Evolutionary conservation across 2,797 vertebrate species (phyloP), one percentile per base, ranked within the genome.

Genomic region (Varecia variegata): DNA sequence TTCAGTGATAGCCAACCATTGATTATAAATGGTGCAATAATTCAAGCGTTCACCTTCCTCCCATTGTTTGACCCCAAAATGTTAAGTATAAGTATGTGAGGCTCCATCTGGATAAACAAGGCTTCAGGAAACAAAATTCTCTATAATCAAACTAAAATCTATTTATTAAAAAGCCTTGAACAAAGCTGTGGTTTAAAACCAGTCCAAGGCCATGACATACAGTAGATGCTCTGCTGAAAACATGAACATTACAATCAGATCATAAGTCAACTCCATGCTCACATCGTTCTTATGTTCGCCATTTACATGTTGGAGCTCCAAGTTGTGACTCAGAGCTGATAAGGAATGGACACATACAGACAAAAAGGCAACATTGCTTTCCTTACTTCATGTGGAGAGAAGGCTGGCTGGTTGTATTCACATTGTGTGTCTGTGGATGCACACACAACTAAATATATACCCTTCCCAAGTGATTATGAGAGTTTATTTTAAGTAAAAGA

Each of bases 111-210:
- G 95, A 95, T 92, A 98, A 98, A 97, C 94, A 97, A 97, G 56
- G 96, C 93, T 97, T 96, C 83, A 97, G 86, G 95, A 98, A 98
- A 97, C 93, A 98, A 94, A 97, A 96, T 81, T 96, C 83, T 87
- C 97, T 25, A 56, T 96, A 76, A 79, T 98, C 95, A 98, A 97
- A 93, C 77, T 68, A 96, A 95, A 97, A 94, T 94, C 91, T 98
- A 93, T 94, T 98, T 98, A 98, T 98, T 98, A 96, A 98, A 97
- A 98, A 97, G 79, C 35, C 68, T 98, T 98, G 97, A 97, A 97
- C 98, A 98, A 98, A 98, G 96, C 93, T 97, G 93, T 79, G 97
- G 93, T 96, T 98, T 97, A 97, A 77, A 95, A 87, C 95, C 97
- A 98, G 85, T 94, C 93, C 88, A 18, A 54, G 13, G 97, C 90